Evolutionary conservation across 2,888 invertebrate species (phyloP).

Genomic region (Rhopalosiphum nymphaeae): DNA sequence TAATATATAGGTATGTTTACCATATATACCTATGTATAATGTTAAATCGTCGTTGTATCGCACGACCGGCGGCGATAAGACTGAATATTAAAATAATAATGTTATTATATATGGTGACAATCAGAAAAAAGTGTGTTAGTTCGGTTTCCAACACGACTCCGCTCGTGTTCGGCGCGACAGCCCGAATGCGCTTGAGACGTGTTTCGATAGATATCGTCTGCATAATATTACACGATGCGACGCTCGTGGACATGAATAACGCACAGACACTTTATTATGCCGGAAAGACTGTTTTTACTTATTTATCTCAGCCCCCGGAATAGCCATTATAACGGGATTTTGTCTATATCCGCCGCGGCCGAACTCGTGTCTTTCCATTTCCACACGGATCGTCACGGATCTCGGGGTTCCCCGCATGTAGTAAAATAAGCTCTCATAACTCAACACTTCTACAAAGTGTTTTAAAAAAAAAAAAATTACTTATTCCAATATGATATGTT

Average conservation of each 20-base stretch:
- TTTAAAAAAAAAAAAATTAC: neutral
- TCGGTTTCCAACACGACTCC: slow-evolving; percentile 23
- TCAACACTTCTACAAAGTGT: neutral
- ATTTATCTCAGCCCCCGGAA: neutral
- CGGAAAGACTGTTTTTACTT: neutral
- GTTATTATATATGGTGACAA: neutral
- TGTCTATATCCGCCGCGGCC: neutral
- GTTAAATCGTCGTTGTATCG: neutral
- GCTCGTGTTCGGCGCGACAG: neutral
- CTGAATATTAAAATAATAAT: slow-evolving; percentile 3
- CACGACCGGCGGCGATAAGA: slow-evolving; percentile 5
- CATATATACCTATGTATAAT: neutral
- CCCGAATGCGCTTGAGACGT: neutral
- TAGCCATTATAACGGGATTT: neutral
- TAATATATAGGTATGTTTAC: neutral
- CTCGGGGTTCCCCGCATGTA: neutral
- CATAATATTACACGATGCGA: neutral
- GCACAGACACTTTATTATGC: neutral
- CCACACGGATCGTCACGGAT: neutral
- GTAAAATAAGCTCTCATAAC: neutral
- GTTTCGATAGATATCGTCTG: neutral
- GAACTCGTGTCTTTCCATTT: neutral
- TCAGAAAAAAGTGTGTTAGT: slow-evolving; percentile 6
- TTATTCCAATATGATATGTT: neutral
- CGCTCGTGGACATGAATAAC: neutral